Evolutionary conservation across 2,113 vertebrate genomes (phyloP).

Genomic region (Nanorana parkeri): DNA sequence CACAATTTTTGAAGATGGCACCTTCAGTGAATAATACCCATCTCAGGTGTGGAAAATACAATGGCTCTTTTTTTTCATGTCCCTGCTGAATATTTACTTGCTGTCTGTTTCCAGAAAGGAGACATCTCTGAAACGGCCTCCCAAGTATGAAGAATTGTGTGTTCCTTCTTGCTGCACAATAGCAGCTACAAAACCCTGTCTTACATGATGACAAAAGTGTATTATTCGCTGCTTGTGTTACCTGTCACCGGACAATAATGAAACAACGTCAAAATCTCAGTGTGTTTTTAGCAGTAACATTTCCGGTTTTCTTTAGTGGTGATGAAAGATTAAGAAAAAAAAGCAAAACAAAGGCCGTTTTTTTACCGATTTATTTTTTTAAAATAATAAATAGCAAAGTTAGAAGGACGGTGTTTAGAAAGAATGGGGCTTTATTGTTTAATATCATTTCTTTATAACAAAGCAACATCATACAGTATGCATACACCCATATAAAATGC

Average conservation of each 20-base stretch:
- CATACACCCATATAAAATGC: not conserved
- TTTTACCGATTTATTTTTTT: too few species aligned
- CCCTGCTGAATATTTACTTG: constrained; percentile 26
- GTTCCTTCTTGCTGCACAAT: not conserved
- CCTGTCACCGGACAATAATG: constrained; percentile 41
- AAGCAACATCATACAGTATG: not conserved
- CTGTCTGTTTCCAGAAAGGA: constrained; percentile 12
- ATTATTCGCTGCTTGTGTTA: constrained; percentile 47
- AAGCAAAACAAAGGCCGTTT: constrained; percentile 1
- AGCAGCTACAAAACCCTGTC: constrained; percentile 46
- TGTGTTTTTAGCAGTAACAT: constrained; percentile 32
- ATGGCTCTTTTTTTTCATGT: not conserved
- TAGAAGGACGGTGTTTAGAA: too few species aligned
- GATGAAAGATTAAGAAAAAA: not conserved
- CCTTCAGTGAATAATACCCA: too few species aligned
- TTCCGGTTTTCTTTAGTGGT: constrained; percentile 19
- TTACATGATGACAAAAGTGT: constrained; percentile 47
- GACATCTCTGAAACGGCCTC: constrained; percentile 28
- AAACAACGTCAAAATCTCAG: constrained; percentile 16
- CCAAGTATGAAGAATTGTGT: constrained; percentile 25
- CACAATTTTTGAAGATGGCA: too few species aligned
- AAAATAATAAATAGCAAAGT: too few species aligned
- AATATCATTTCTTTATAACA: not conserved
- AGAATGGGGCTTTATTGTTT: not conserved
- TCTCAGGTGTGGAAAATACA: not conserved